Conservation (phyloP, 2,113 vertebrate species). For the Dromas ardeola region DNA sequence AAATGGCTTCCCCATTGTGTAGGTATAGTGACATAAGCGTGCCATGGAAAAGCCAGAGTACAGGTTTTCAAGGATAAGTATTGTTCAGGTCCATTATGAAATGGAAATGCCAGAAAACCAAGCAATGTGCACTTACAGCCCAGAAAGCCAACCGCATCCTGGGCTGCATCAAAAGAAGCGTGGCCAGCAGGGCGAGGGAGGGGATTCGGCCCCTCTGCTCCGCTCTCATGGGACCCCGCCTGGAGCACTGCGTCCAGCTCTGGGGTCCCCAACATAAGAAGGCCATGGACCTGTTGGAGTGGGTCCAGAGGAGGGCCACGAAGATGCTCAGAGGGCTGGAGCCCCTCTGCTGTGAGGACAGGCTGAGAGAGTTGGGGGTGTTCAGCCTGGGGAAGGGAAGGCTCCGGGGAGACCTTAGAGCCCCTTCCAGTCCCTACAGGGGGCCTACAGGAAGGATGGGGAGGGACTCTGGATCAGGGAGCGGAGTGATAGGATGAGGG, state of each 20-base stretch:
- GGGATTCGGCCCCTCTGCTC: not conserved
- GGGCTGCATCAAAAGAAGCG: not conserved
- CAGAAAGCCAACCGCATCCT: not conserved
- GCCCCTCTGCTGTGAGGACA: not conserved
- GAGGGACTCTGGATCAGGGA: not conserved
- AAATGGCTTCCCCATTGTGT: not conserved
- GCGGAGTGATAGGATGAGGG: not conserved
- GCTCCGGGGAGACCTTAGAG: not conserved
- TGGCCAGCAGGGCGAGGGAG: not conserved
- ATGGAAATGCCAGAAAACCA: not conserved
- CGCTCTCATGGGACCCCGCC: not conserved
- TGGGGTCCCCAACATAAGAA: not conserved
- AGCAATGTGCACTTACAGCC: not conserved
- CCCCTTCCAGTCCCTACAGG: not conserved
- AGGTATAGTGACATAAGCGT: not conserved
- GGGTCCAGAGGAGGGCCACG: not conserved
- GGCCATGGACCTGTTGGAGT: not conserved
- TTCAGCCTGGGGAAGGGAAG: not conserved
- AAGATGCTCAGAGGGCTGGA: not conserved
- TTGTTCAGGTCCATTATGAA: not conserved
- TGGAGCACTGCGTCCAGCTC: not conserved
- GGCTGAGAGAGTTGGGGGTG: not conserved
- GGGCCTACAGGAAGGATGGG: not conserved
- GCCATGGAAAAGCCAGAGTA: not conserved
- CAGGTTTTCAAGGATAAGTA: not conserved